Evolutionary conservation across 2,888 invertebrate species (phyloP), one percentile per base, ranked within the genome.

Genomic region (Incurvaria masculella): DNA sequence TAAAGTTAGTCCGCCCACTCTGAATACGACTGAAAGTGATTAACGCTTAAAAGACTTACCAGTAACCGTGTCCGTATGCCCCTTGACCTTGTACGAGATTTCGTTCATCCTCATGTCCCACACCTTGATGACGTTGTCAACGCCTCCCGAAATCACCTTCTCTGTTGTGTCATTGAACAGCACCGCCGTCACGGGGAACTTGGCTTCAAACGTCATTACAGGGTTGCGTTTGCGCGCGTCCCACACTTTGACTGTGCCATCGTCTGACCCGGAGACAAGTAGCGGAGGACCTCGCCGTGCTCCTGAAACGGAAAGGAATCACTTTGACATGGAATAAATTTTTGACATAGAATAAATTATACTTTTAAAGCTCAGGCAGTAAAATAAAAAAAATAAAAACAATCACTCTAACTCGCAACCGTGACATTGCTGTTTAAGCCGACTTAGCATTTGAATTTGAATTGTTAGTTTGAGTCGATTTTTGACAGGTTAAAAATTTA

Each of bases 91-190:
- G 63, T 94, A 94, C 0, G 92, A 69, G 44, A 94, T 73, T 49
- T 90, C 89, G 63, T 90, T 91, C 64, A 93, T 95, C 47, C 98
- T 81, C 41, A 97, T 80, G 68, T 99, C 99, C 98, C 98, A 99
- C 0, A 97, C 89, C 82, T 97, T 97, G 8, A 99, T 86, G 52
- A 95, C 92, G 69, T 99, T 99, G 65, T 99, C 99, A 48, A 99
- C 90, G 4, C 99, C 98, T 1, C 92, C 96, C 4, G 91, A 91
- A 53, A 98, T 89, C 2, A 99, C 85, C 68, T 94, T 94, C 60
- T 99, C 98, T 0, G 94, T 89, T 0, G 95, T 97, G 61, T 99
- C 98, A 61, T 91, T 97, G 67, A 98, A 98, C 11, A 92, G 83
- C 0, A 96, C 94, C 0, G 94, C 83, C 0, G 94, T 94, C 11